Evolutionary conservation across 2,797 vertebrate genomes (phyloP).

Genomic region (Phataginus tricuspis): DNA sequence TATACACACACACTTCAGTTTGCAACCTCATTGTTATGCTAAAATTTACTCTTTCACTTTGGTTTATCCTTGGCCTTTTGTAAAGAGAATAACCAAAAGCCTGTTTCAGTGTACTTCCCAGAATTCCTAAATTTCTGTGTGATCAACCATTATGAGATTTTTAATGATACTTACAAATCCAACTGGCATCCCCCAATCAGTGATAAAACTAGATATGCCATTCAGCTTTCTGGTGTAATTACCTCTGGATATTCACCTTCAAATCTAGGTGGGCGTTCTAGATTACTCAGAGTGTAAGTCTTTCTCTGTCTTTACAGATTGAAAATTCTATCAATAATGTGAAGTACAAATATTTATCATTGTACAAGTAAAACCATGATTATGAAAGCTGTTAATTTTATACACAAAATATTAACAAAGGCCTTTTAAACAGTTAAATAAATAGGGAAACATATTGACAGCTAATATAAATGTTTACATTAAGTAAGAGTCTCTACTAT

Average conservation of each 20-base stretch:
- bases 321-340: slow-evolving; percentile 27
- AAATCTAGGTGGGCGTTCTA: background rate
- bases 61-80: background rate
- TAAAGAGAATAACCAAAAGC: background rate
- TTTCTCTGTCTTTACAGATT: slow-evolving; percentile 22
- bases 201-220: background rate
- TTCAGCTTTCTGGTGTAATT: background rate
- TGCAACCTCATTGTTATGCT: background rate
- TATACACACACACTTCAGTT: background rate
- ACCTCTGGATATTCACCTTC: slow-evolving; percentile 18
- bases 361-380: slow-evolving; percentile 26
- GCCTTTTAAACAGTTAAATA: slow-evolving; percentile 46
- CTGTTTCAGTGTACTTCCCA: background rate
- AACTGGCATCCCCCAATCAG: background rate
- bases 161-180: slow-evolving; percentile 30
- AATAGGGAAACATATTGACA: slow-evolving; percentile 55
- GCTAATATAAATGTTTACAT: slow-evolving; percentile 64
- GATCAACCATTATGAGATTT: background rate
- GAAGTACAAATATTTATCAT: slow-evolving; percentile 45
- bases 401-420: slow-evolving; percentile 48
- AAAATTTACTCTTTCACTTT: background rate
- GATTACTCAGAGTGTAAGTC: background rate
- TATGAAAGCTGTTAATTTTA: slow-evolving; percentile 60
- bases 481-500: background rate
- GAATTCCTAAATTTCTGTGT: background rate